Evolutionary conservation across 53 echinoderm and acorn worm species (phyloP).

Genomic region (Crossaster papposus): DNA sequence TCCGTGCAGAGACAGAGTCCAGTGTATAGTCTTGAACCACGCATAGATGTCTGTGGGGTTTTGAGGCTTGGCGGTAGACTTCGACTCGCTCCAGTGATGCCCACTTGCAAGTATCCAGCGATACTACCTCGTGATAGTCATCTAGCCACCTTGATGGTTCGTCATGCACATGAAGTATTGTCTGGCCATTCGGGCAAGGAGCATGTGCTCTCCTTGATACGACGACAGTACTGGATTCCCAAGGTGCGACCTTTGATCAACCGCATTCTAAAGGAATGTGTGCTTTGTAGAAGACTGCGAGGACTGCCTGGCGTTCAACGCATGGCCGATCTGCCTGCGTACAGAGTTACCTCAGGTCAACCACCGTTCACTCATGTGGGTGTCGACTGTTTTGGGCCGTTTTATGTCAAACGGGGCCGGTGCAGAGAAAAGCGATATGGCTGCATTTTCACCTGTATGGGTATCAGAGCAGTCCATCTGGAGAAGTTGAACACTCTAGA

Average conservation of each 20-base stretch:
- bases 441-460: too few species aligned
- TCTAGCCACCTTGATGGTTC: constrained; percentile 16
- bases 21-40: constrained; percentile 38
- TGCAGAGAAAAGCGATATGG: too few species aligned
- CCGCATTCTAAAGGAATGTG: constrained; percentile 33
- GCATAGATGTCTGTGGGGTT: constrained; percentile 22
- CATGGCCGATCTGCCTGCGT: constrained; percentile 57
- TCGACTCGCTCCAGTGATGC: constrained; percentile 26
- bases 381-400: too few species aligned
- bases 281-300: constrained; percentile 30
- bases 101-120: constrained; percentile 36
- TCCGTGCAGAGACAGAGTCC: constrained; percentile 1
- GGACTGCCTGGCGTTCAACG: constrained; percentile 34
- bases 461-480: too few species aligned
- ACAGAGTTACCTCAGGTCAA: too few species aligned
- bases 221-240: constrained; percentile 55
- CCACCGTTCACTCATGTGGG: too few species aligned
- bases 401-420: too few species aligned
- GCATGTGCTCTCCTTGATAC: constrained; percentile 40
- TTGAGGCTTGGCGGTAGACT: constrained; percentile 56
- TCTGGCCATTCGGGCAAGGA: constrained; percentile 58
- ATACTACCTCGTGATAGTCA: constrained; percentile 55
- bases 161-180: constrained; percentile 45
- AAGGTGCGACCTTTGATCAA: constrained; percentile 37
- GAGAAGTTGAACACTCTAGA: too few species aligned